Conservation (phyloP, 2,797 vertebrate genomes). For the Coregonus suidteri region DNA sequence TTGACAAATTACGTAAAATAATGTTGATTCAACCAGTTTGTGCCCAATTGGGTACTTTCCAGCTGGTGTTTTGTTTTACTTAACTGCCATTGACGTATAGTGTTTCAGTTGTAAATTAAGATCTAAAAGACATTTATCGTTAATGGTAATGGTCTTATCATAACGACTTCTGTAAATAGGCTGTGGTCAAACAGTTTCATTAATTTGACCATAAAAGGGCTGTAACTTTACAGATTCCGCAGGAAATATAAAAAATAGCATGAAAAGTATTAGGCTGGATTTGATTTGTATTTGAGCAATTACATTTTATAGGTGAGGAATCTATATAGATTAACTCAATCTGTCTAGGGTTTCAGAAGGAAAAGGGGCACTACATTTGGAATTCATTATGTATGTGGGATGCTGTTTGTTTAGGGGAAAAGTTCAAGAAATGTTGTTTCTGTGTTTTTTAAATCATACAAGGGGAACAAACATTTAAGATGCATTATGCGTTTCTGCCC, state of each 20-base stretch:
- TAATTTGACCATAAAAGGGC: conserved; percentile 27
- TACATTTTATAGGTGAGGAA: conserved; percentile 31
- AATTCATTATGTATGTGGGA: conserved; percentile 28
- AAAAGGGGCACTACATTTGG: conserved; percentile 35
- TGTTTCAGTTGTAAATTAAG: too few relatives aligned
- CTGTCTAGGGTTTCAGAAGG: conserved; percentile 8
- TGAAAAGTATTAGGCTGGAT: neutral
- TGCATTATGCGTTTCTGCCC: conserved; percentile 31
- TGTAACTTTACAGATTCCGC: conserved; percentile 19
- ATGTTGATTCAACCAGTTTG: too few relatives aligned
- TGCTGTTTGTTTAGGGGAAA: conserved; percentile 3
- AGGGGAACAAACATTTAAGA: conserved; percentile 23
- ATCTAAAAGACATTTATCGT: too few relatives aligned
- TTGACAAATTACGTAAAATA: too few relatives aligned
- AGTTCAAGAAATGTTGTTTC: conserved; percentile 15
- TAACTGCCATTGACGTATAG: too few relatives aligned
- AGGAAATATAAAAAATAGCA: conserved; percentile 21
- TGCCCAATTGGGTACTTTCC: too few relatives aligned
- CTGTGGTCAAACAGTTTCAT: neutral
- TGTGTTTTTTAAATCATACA: conserved; percentile 27
- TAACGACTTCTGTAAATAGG: too few relatives aligned
- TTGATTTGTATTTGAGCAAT: conserved; percentile 11
- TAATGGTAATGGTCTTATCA: too few relatives aligned
- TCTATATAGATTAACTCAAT: neutral
- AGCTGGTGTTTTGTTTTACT: too few relatives aligned